Evolutionary conservation across 1,140 invertebrate species (phyloP).

Genomic region (Trachymyrmex cornetzi): DNA sequence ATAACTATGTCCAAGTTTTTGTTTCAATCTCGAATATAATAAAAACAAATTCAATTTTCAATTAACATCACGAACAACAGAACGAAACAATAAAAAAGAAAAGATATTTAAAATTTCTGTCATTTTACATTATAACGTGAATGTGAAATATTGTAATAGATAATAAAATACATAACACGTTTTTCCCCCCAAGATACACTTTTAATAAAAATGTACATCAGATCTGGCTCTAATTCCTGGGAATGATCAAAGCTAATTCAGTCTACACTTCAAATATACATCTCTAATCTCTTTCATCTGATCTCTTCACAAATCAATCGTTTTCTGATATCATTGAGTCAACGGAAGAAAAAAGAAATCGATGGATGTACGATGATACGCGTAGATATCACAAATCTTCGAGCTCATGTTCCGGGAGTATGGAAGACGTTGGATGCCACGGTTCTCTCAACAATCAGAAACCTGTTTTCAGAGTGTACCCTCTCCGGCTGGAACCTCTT

Average conservation of each 20-base stretch:
- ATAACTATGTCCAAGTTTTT: background rate
- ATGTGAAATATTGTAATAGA: background rate
- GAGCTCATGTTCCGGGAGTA: constrained; percentile 71
- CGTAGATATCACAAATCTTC: constrained; percentile 65
- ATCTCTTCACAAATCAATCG: constrained; percentile 47
- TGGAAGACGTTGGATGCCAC: constrained; percentile 67
- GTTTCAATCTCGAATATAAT: background rate
- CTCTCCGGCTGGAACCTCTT: constrained; percentile 69
- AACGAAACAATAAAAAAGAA: background rate
- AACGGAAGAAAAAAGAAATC: constrained; percentile 45
- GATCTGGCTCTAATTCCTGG: background rate
- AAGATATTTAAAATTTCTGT: background rate
- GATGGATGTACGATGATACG: constrained; percentile 37
- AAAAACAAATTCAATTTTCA: background rate
- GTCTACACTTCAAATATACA: constrained; percentile 6
- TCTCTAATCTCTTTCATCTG: background rate
- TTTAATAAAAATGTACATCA: constrained; percentile 3
- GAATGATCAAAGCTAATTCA: constrained; percentile 24
- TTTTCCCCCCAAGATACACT: background rate
- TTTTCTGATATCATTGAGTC: constrained; percentile 56
- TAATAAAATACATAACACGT: background rate
- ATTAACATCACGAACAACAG: background rate
- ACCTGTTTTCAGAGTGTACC: constrained; percentile 76
- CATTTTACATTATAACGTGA: background rate
- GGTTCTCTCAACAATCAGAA: constrained; percentile 76